Percentiles rank a stretch among this genome's conserved stretches.
These are phyloP conservation scores for Teinopalpus imperialis DNA, from an alignment of 2,888 invertebrate genomes.

Conservation along the genomic window DNA sequence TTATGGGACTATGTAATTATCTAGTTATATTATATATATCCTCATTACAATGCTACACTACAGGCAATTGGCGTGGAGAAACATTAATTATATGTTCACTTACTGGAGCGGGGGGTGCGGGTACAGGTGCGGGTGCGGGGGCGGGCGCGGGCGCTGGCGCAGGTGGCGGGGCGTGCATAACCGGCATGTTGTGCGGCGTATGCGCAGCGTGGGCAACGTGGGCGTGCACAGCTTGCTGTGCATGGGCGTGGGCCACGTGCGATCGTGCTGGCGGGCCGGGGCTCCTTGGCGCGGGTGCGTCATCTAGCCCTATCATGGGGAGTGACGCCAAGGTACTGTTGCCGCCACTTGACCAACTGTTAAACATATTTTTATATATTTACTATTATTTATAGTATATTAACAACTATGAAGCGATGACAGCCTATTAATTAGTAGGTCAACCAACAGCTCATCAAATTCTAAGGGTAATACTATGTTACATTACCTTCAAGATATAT, in stretches of 20 bases:
- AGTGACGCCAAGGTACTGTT: constrained; percentile 88
- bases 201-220: constrained; percentile 30
- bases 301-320: constrained; percentile 88
- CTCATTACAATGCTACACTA: too few species aligned
- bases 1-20: too few species aligned
- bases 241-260: constrained; percentile 31
- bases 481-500: too few species aligned
- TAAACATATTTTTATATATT: too few species aligned
- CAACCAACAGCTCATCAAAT: too few species aligned
- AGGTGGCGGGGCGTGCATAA: constrained; percentile 24
- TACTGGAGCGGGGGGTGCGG: constrained; percentile 22
- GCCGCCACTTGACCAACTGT: constrained; percentile 84
- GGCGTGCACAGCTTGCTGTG: constrained; percentile 11
- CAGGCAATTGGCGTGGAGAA: too few species aligned
- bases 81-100: too few species aligned
- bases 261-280: constrained; percentile 30
- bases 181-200: constrained; percentile 26
- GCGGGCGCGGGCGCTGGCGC: constrained; percentile 26
- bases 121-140: constrained; percentile 22
- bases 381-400: too few species aligned
- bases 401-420: too few species aligned
- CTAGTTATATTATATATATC: too few species aligned
- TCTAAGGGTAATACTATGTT: too few species aligned
- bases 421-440: too few species aligned
- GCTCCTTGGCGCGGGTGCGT: constrained; percentile 40